Base-by-base conservation (phyloP, 1,140 invertebrate genomes). In the Psix sp. region DNA sequence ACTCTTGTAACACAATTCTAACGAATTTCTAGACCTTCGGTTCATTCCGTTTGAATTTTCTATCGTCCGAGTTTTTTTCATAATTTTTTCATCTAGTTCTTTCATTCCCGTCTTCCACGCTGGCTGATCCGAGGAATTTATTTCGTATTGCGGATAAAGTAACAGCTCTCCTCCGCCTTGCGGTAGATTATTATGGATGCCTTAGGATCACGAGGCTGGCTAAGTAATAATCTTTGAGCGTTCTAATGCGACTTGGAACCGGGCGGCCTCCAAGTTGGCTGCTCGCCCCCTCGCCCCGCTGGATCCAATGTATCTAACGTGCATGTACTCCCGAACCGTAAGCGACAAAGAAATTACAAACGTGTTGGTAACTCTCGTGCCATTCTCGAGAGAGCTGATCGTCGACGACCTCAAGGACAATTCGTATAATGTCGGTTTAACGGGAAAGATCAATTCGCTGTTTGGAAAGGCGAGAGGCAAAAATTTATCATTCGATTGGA, bases 141-240 rank as follows among this genome's bases (percentile, higher is more conserved):
- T 77, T 77, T 76, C 68, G 65, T 70, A 77, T 68, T 74, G 60
- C 66, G 65, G 67, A 65, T 73, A 79, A 70, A 75, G 70, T 74
- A 74, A 75, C 46, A 49, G 60, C 76, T 74, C 71, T 71, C 59
- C 62, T 74, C 67, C 59, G 65, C 46, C 43, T 66, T 68, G 71
- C 67, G 76, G 48, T 63, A 66, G 78, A 84, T 84, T 83, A 83
- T 84, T 81, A 84, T 76, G 83, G 82, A 84, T 81, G 78, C 80
- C 82, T 77, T 81, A 81, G 83, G 80, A 84, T 85, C 79, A 78
- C 82, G 82, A 82, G 79, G 80, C 78, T 79, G 77, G 74, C 74
- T 82, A 80, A 86, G 84, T 85, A 86, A 86, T 86, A 86, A 86
- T 85, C 81, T 82, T 82, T 79, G 78, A 84, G 80, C 81, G 80